Conservation (phyloP, 2,113 vertebrate genomes). For the Vulpes ferrilata region DNA sequence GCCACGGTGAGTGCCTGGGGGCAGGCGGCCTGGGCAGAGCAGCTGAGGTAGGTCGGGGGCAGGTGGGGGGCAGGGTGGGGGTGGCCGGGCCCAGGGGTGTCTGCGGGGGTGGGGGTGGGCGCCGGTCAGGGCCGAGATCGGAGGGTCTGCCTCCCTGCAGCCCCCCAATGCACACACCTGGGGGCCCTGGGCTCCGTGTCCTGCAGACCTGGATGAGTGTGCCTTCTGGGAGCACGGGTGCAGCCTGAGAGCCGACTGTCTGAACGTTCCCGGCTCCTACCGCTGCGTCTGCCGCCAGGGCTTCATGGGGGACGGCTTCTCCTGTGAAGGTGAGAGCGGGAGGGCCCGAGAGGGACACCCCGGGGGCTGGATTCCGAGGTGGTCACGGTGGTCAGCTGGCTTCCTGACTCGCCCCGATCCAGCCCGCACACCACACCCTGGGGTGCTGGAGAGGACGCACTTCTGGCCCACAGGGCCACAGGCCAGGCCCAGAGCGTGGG, state of each 20-base stretch:
- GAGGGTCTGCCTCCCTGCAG: not conserved
- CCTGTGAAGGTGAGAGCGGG: slow-evolving; percentile 90
- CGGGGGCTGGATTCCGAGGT: rapidly evolving
- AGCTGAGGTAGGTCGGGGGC: rapidly evolving
- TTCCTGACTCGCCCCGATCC: not conserved
- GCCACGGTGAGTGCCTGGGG: slow-evolving; percentile 90
- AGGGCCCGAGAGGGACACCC: rapidly evolving
- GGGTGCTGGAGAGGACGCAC: rapidly evolving
- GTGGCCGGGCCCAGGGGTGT: not conserved
- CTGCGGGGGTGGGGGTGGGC: not conserved
- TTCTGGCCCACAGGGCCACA: not conserved
- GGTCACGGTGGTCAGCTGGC: not conserved
- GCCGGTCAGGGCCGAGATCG: no score
- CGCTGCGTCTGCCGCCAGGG: slow-evolving; percentile 93
- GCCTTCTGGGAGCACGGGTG: slow-evolving; percentile 92
- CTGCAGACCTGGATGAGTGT: slow-evolving; percentile 94
- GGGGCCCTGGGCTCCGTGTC: not conserved
- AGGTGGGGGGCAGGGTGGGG: rapidly evolving
- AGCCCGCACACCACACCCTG: rapidly evolving
- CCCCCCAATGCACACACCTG: not conserved
- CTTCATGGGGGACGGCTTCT: slow-evolving; percentile 94
- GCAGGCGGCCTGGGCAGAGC: no score
- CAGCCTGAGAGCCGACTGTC: slow-evolving; percentile 93
- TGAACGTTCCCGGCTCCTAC: slow-evolving; percentile 95
- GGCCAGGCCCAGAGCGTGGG: not conserved